These are phyloP conservation scores for Nomada ferruginata DNA, from an alignment of 2,888 invertebrate genomes.

Conservation along the genomic window DNA sequence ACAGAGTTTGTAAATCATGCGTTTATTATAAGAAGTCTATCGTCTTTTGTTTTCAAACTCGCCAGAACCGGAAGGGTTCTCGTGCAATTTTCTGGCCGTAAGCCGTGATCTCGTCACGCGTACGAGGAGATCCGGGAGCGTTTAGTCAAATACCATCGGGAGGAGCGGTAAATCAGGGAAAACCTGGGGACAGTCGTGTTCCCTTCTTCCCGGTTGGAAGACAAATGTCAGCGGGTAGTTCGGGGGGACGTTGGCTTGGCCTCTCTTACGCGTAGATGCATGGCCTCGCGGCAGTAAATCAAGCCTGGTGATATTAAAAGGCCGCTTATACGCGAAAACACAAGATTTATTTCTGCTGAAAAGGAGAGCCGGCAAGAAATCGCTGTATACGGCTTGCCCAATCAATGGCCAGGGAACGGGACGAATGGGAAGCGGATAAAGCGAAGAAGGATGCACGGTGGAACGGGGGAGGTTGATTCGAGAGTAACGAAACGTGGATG, in stretches of 20 bases:
- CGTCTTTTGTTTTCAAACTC: background rate
- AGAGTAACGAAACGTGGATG: background rate
- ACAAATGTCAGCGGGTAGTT: constrained; percentile 69
- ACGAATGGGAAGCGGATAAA: constrained; percentile 20
- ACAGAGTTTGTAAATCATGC: too few species aligned
- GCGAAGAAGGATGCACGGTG: constrained; percentile 20
- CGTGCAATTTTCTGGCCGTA: background rate
- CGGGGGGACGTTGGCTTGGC: constrained; percentile 48
- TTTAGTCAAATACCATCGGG: constrained; percentile 71
- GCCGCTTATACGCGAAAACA: constrained; percentile 84
- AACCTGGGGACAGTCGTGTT: constrained; percentile 66
- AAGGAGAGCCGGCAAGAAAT: constrained; percentile 65
- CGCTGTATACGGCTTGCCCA: constrained; percentile 58
- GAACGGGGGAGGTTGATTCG: background rate
- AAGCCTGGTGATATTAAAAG: constrained; percentile 83
- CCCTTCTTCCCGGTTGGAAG: constrained; percentile 66
- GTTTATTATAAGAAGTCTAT: background rate
- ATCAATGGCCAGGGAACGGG: constrained; percentile 49
- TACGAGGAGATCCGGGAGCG: constrained; percentile 61
- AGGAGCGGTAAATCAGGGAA: constrained; percentile 72
- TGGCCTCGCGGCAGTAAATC: constrained; percentile 82
- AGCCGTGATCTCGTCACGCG: constrained; percentile 4
- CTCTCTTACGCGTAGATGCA: constrained; percentile 76
- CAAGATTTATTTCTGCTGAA: constrained; percentile 80
- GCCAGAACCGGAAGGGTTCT: too few species aligned